Evolutionary conservation across 2,113 vertebrate genomes (phyloP), one percentile per base, ranked within the genome.

Genomic region (Neolamprologus variostigma): DNA sequence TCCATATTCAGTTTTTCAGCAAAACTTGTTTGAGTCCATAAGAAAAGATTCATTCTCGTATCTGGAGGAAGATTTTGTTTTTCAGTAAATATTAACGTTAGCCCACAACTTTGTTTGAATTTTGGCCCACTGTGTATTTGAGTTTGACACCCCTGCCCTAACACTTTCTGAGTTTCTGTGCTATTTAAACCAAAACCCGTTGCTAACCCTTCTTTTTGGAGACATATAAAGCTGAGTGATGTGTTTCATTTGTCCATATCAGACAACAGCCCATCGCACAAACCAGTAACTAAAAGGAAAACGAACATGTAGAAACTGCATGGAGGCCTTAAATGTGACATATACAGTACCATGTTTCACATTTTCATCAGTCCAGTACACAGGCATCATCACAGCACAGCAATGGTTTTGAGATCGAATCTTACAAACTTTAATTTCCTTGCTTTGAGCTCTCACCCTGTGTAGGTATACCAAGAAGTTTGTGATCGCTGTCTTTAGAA

Each of bases 321-420:
- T 11, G 37, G 55, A 53, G 57, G 73, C 85, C 76, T 86, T 63
- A 51, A 50, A 88, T 84, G 71, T 85, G 85, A 84, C 61, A 17
- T 82, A 89, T 90, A 91, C 89, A 91, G 91, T 88, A 91, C 93
- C 68, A 76, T 84, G 80, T 89, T 94, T 95, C 94, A 95, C 95
- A 95, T 94, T 94, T 86, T 71, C 7, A 80, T 83, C 23, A 57
- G 50, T 66, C 50, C 10, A 53, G 61, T 66, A 89, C 85, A 86
- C 82, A 86, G 83, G 37, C 59, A 82, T 53, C 19, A 33, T 8
- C 17, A 31, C 50, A 83, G 63, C 86, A 85, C 90, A 91, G 83
- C n/a, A 28, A 51, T 50, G 59, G 40, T 19, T n/a, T 40, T 68
- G 73, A 89, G 28, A 37, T 76, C 26, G 1, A 54, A 81, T 35